phyloP scores from a whole-genome alignment of 2,888 invertebrate genomes.

The Pandemis corylana region DNA sequence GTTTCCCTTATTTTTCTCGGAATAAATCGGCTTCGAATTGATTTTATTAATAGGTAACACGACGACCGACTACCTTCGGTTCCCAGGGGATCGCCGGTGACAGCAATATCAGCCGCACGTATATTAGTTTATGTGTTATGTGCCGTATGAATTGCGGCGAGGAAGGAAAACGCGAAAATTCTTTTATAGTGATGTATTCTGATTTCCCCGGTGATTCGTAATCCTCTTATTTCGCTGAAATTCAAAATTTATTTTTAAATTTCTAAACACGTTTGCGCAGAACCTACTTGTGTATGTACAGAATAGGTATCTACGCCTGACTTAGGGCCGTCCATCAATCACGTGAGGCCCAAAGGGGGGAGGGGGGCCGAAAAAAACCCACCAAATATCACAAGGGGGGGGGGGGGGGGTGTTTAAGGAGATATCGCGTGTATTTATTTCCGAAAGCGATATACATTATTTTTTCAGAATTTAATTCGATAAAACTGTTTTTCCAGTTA shows the following conservation, averaged over 20 bases:
- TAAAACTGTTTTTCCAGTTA: too few species aligned
- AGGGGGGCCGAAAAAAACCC: too few species aligned
- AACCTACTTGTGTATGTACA: not conserved
- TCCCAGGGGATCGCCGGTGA: conserved; percentile 45
- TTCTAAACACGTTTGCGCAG: conserved; percentile 36
- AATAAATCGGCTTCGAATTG: conserved; percentile 52
- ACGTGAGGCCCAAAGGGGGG: too few species aligned
- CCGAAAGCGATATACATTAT: too few species aligned
- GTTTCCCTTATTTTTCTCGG: conserved; percentile 44
- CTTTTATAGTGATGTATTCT: conserved; percentile 52
- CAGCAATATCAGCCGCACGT: conserved; percentile 37
- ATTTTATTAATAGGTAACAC: conserved; percentile 57
- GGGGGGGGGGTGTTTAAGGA: too few species aligned
- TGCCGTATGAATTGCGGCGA: conserved; percentile 22
- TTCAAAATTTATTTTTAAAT: conserved; percentile 58
- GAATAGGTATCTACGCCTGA: not conserved
- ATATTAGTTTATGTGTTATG: conserved; percentile 38
- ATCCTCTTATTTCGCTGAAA: conserved; percentile 57
- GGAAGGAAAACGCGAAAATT: conserved; percentile 50
- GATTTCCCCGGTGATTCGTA: conserved; percentile 61
- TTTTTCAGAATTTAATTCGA: too few species aligned
- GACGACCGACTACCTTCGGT: conserved; percentile 42
- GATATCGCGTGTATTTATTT: too few species aligned
- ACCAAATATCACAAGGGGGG: too few species aligned
- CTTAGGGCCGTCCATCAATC: not conserved